Evolutionary conservation across 2,113 vertebrate species (phyloP).

Genomic region (Muntiacus muntjak): DNA sequence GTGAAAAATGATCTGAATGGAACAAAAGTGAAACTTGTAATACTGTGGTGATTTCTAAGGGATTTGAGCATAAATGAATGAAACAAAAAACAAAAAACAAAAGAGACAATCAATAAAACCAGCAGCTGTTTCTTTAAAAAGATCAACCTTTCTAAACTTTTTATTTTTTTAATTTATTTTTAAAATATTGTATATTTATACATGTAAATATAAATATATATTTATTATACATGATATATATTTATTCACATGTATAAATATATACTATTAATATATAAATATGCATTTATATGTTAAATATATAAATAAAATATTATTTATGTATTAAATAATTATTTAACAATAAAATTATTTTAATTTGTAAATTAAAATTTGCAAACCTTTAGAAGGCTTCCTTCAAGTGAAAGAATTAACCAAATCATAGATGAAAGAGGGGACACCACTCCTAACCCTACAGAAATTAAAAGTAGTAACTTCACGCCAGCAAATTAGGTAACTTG

Average conservation of each 20-base stretch:
- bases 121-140: neutral
- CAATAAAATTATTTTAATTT: neutral
- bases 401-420: slow-evolving; percentile 9
- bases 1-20: neutral
- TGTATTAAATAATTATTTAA: neutral
- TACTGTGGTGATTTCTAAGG: neutral
- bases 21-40: neutral
- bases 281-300: neutral
- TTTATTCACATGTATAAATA: neutral
- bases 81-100: slow-evolving; percentile 14
- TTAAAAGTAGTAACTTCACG: neutral
- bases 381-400: neutral
- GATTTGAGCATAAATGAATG: neutral
- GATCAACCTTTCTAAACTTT: neutral
- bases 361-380: neutral
- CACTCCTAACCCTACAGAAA: neutral
- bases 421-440: neutral
- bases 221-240: neutral
- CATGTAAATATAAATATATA: neutral
- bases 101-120: neutral
- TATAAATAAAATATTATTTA: neutral
- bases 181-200: neutral
- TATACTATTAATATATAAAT: neutral
- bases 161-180: neutral
- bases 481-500: neutral